Conservation (phyloP, 2,888 invertebrate genomes). For the Loripinus fragilis region DNA sequence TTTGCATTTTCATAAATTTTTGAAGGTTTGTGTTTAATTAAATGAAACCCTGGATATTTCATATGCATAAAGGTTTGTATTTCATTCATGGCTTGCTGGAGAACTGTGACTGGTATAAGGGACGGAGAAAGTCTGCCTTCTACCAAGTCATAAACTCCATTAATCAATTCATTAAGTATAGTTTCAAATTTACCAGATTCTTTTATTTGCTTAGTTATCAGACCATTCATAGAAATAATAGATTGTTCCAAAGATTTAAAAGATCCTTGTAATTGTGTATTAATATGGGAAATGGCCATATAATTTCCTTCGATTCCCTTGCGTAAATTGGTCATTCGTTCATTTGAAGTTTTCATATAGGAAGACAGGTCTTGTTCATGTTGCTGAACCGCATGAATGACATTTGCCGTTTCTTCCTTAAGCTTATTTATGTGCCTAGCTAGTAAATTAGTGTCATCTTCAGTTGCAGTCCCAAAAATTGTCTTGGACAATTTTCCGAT, state of each 20-base stretch:
- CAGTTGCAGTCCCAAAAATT: constrained; percentile 2
- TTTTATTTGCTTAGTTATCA: constrained; percentile 27
- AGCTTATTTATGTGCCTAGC: constrained; percentile 34
- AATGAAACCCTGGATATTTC: constrained; percentile 41
- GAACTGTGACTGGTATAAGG: constrained; percentile 21
- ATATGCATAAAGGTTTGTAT: constrained; percentile 31
- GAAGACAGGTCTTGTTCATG: constrained; percentile 28
- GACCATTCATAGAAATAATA: constrained; percentile 18
- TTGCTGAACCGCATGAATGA: constrained; percentile 15
- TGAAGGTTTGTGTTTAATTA: constrained; percentile 10
- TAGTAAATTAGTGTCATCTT: constrained; percentile 2
- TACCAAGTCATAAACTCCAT: constrained; percentile 38
- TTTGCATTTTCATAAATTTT: constrained; percentile 25
- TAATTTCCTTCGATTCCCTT: constrained; percentile 21
- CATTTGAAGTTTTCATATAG: constrained; percentile 24
- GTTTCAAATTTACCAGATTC: constrained; percentile 20
- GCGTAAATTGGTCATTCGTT: constrained; percentile 27
- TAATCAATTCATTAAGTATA: constrained; percentile 33
- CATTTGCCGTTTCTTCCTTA: constrained; percentile 4
- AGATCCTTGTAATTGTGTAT: background rate
- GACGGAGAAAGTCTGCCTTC: constrained; percentile 43
- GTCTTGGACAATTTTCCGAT: background rate
- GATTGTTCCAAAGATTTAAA: background rate
- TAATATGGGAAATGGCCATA: background rate
- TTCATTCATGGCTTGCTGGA: constrained; percentile 17